These are phyloP conservation scores for Ennomos quercinarius DNA, from an alignment of 2,888 invertebrate species.

Conservation along the genomic window DNA sequence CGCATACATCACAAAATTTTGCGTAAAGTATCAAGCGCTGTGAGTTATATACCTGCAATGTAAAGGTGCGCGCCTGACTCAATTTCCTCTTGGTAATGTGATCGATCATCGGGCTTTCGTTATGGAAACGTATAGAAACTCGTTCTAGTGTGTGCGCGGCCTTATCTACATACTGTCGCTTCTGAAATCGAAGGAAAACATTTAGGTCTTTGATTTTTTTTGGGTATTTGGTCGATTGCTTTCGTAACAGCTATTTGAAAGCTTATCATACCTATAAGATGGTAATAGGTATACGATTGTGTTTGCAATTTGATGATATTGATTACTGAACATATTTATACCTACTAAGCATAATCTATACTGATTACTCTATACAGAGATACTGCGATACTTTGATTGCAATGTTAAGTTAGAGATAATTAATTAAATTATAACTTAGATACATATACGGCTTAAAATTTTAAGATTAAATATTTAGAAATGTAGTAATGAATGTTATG, in stretches of 20 bases:
- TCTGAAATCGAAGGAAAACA: conserved; percentile 27
- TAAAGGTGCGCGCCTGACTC: conserved; percentile 52
- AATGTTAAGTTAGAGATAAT: too few species aligned
- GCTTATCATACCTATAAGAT: conserved; percentile 20
- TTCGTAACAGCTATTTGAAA: conserved; percentile 10
- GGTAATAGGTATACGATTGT: conserved; percentile 14
- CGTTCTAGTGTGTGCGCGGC: conserved; percentile 16
- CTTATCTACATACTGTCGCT: conserved; percentile 28
- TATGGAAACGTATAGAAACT: conserved; percentile 28
- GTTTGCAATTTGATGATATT: neutral
- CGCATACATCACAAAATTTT: conserved; percentile 31
- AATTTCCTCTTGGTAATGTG: conserved; percentile 61
- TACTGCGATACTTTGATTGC: too few species aligned
- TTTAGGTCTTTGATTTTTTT: conserved; percentile 28
- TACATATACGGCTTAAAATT: too few species aligned
- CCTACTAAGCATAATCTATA: too few species aligned
- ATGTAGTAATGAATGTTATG: too few species aligned
- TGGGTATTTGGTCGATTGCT: conserved; percentile 22
- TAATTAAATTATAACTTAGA: too few species aligned
- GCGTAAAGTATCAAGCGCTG: conserved; percentile 22
- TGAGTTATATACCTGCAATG: conserved; percentile 37
- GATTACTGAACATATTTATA: neutral
- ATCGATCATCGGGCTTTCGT: conserved; percentile 55
- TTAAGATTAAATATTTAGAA: too few species aligned
- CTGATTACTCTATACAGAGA: too few species aligned